Evolutionary conservation across 2,113 vertebrate genomes (phyloP), one percentile per base, ranked within the genome.

Genomic region (Gymnarchus niloticus): DNA sequence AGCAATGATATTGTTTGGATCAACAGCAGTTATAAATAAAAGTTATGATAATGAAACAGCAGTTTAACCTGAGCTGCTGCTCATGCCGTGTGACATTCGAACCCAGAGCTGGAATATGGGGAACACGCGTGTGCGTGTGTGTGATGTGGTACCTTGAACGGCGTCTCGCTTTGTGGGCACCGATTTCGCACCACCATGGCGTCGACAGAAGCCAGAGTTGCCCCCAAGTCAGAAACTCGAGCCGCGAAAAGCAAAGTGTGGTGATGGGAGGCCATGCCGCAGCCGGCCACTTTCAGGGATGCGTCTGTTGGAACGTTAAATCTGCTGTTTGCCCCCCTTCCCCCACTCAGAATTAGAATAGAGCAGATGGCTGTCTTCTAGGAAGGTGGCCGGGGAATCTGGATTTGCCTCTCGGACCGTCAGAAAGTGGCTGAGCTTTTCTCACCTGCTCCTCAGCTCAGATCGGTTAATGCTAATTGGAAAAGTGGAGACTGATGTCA

Each of bases 341-440:
- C 28, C 28, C 61, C 33, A 25, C 91, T 91, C 46, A 91, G 90
- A 91, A 90, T 91, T 91, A 92, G 93, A 92, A 93, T 92, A 93
- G 90, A 93, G 84, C 94, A 95, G 94, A 95, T 95, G 94, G 94
- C 91, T 87, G 90, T 90, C 92, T 92, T 91, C 91, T 90, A 91
- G 92, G 90, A 92, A 92, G 91, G 80, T 78, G 92, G 93, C 92
- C 93, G 76, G 89, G 93, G 91, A 92, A 91, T 89, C 87, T 88
- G 91, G 93, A 92, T 93, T 92, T 93, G 89, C 92, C 93, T 25
- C 91, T 89, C 85, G 90, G 93, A 94, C 92, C 94, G 94, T 95
- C 93, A 94, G 94, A 95, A 95, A 93, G 92, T 91, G n/a, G 91
- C 93, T 90, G 88, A 92, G 90, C 92, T 93, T 90, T 93, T 90